A percentile compares a stretch with the other conserved stretches of the same genome.
Evolutionary conservation across 64 coral and sea anemone genomes (phyloP).

Genomic region (Pachyseris speciosa): DNA sequence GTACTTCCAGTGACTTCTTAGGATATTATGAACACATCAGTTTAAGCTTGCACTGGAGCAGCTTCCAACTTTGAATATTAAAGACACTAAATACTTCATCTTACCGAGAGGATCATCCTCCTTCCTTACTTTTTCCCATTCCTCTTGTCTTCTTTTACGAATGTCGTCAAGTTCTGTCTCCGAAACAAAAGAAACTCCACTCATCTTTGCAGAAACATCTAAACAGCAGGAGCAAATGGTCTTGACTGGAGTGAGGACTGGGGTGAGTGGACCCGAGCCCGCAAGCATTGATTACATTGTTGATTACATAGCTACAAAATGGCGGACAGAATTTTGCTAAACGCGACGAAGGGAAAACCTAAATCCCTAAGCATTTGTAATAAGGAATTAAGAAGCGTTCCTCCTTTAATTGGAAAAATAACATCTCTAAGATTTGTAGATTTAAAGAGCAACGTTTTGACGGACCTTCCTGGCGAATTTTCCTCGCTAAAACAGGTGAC

Average conservation of each 20-base stretch:
- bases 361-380: conserved; percentile 92
- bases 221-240: not conserved
- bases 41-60: no score
- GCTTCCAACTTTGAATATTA: not conserved
- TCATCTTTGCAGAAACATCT: conserved; percentile 16
- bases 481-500: conserved; percentile 83
- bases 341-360: conserved; percentile 93
- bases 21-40: no score
- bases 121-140: conserved; percentile 95
- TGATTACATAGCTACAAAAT: conserved; percentile 44
- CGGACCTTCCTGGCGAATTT: conserved; percentile 76
- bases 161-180: conserved; percentile 81
- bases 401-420: conserved; percentile 86
- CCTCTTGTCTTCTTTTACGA: conserved; percentile 86
- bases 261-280: conserved; percentile 5
- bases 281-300: not conserved
- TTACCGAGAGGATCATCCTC: conserved; percentile 85
- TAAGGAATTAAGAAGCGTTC: conserved; percentile 82
- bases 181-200: conserved; percentile 77
- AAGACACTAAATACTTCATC: not conserved
- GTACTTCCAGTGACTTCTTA: no score
- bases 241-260: not conserved
- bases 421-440: conserved; percentile 79
- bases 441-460: conserved; percentile 91
- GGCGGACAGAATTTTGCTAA: conserved; percentile 94